Evolutionary conservation across 2,888 invertebrate species (phyloP), one percentile per base, ranked within the genome.

Genomic region (Dasysyrphus albostriatus): DNA sequence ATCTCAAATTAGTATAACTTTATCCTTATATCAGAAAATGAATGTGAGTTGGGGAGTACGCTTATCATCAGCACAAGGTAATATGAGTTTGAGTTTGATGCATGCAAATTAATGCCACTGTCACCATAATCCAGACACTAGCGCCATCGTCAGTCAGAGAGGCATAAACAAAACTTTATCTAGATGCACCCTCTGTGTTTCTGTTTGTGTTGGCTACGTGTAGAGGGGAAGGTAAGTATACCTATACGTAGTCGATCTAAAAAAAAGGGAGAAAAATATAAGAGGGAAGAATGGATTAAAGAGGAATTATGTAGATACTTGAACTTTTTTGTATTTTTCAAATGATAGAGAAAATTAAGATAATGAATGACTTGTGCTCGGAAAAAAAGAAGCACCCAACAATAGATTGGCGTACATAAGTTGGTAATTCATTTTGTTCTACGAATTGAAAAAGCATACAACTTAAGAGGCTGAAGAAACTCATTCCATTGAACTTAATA

Each of bases 1-100:
- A 77, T 85, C 85, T 63, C 47, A 77, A 85, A 85, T 85, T 85
- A 81, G 84, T 73, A 69, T 69, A 85, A 81, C 81, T 85, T 85
- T 84, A 73, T 56, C 75, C 69, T 56, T 61, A 44, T 39, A 54
- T 61, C 24, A 4, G 39, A 39, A 19, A 42, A 44, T 29, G 32
- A 10, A 19, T 56, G 56, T 16, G 24, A 49, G 70, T 51, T 12
- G 14, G 34, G 58, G 34, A 3, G 42, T 63, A 42, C 24, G 29
- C 65, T 37, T 58, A 79, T 42, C 56, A 37, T 79, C 79, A 49
- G 34, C 37, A 14, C 24, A 63, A 74, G 80, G 80, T 74, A 67
- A 74, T 67, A 67, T 63, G 65, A 54, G 63, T 56, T 73, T 63
- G 65, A 54, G 63, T 56, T 73, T 75, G 84, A 84, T 80, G 81